Conservation (phyloP, 1,140 invertebrate genomes). For the Trichoplusia ni region DNA sequence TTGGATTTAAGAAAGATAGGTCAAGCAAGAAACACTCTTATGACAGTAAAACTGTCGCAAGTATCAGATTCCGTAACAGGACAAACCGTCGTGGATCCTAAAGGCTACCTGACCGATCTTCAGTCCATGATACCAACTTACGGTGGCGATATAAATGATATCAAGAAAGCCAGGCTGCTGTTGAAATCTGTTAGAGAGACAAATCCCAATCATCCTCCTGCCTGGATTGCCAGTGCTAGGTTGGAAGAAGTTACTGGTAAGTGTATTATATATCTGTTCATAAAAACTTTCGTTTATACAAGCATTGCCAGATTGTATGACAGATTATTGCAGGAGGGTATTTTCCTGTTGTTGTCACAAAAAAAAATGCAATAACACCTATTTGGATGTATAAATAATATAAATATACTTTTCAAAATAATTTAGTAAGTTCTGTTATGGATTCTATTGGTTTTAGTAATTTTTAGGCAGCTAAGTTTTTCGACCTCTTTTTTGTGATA, state of each 20-base stretch:
- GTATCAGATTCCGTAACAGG: conserved; percentile 99
- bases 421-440: no score
- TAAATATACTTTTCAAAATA: no score
- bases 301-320: no score
- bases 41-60: conserved; percentile 99
- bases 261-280: conserved; percentile 35
- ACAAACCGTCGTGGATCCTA: conserved; percentile 99
- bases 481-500: no score
- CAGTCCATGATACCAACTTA: conserved; percentile 99
- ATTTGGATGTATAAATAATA: conserved; percentile 9
- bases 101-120: conserved; percentile 98
- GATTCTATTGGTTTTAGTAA: no score
- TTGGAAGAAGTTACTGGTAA: conserved; percentile 99
- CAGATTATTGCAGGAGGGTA: no score
- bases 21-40: conserved; percentile 99
- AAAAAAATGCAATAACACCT: not conserved
- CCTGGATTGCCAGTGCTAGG: conserved; percentile 99
- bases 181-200: conserved; percentile 99
- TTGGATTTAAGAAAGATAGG: conserved; percentile 99
- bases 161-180: conserved; percentile 98
- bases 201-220: conserved; percentile 99
- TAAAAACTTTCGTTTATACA: no score
- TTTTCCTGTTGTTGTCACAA: not conserved
- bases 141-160: conserved; percentile 99
- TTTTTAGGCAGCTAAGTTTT: no score